These are phyloP conservation scores for Callimorpha dominula DNA, from an alignment of 2,888 invertebrate species.

Conservation along the genomic window DNA sequence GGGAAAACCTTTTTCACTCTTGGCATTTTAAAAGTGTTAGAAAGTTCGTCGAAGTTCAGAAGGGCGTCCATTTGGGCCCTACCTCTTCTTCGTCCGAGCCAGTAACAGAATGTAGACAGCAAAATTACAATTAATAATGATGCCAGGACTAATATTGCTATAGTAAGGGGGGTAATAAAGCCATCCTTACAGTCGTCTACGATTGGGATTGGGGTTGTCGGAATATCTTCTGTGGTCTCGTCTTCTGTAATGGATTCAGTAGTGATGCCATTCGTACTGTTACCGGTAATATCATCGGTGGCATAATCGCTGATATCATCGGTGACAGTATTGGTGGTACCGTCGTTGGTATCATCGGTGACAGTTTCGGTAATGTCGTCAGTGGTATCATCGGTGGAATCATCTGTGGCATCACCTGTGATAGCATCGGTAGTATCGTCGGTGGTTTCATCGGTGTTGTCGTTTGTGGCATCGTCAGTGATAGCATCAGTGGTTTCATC, in stretches of 20 bases:
- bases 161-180: constrained; percentile 53
- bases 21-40: constrained; percentile 38
- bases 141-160: constrained; percentile 42
- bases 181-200: constrained; percentile 6
- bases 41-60: constrained; percentile 31
- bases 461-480: neutral
- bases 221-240: neutral
- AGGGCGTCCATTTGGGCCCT: constrained; percentile 17
- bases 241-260: neutral
- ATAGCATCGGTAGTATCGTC: neutral
- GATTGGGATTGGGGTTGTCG: neutral
- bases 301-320: neutral
- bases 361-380: neutral
- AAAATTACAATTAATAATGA: constrained; percentile 38
- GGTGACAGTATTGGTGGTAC: neutral
- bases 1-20: constrained; percentile 42
- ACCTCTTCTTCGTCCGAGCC: constrained; percentile 39
- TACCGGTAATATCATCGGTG: neutral
- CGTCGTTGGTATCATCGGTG: neutral
- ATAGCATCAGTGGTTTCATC: neutral
- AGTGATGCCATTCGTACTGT: neutral
- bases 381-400: neutral
- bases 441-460: neutral
- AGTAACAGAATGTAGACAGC: constrained; percentile 42
- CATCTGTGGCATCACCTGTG: neutral